These are phyloP conservation scores for Euzophera pinguis DNA, from an alignment of 2,888 invertebrate genomes.

Conservation along the genomic window DNA sequence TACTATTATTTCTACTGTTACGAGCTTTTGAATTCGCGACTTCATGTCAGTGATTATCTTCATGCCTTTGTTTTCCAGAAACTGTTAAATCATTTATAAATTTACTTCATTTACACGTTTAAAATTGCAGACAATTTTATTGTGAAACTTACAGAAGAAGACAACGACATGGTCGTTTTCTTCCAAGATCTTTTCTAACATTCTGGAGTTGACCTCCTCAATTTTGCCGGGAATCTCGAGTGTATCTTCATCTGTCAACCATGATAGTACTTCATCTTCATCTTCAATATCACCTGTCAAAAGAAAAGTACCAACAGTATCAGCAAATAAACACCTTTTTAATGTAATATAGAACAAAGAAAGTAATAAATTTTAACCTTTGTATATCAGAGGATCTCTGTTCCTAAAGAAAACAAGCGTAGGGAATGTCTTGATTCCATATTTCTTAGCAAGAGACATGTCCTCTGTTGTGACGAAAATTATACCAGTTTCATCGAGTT, in stretches of 20 bases:
- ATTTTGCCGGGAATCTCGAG: constrained; percentile 95
- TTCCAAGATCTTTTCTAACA: constrained; percentile 93
- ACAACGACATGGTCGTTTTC: constrained; percentile 94
- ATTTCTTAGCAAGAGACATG: constrained; percentile 87
- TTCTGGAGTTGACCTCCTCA: constrained; percentile 93
- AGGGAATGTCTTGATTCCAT: constrained; percentile 91
- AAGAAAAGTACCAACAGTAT: constrained; percentile 2
- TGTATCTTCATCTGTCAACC: constrained; percentile 95
- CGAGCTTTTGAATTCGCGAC: no score
- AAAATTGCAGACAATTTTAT: no score
- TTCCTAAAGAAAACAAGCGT: constrained; percentile 94
- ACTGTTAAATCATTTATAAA: no score
- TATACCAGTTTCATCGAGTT: constrained; percentile 94
- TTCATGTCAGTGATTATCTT: no score
- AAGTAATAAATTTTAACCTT: constrained; percentile 59
- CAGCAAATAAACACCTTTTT: background rate
- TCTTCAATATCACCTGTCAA: constrained; percentile 89
- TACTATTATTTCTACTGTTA: no score
- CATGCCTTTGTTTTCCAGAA: no score
- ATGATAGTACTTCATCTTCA: constrained; percentile 93
- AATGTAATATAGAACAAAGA: background rate
- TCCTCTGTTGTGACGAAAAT: constrained; percentile 97
- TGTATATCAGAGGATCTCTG: constrained; percentile 91
- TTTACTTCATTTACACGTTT: no score
- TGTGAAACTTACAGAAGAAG: constrained; percentile 93